Percentiles rank a stretch among this genome's conserved stretches.
phyloP scores from a whole-genome alignment of 2,888 invertebrate species.

The Nesidiocoris tenuis region DNA sequence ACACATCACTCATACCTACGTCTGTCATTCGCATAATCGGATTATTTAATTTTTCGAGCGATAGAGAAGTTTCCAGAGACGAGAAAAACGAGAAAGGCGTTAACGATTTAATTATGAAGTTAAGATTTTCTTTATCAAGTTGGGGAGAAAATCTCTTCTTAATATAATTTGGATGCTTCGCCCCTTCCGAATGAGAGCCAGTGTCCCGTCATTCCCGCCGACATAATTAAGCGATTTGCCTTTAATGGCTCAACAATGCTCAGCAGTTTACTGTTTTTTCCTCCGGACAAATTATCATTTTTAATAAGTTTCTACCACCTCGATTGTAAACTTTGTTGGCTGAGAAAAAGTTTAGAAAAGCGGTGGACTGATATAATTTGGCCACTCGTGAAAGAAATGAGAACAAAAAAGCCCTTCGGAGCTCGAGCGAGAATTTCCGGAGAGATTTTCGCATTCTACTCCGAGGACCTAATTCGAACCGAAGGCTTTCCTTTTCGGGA shows the following conservation, averaged over 20 bases:
- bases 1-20: no score
- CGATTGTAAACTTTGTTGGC: slow-evolving; percentile 27
- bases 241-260: slow-evolving; percentile 40
- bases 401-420: not conserved
- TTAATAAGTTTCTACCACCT: slow-evolving; percentile 35
- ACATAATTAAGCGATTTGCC: slow-evolving; percentile 38
- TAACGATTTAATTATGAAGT: not conserved
- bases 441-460: no score
- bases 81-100: no score
- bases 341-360: not conserved
- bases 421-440: not conserved
- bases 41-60: no score
- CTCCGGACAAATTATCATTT: slow-evolving; percentile 37
- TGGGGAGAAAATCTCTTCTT: slow-evolving; percentile 1
- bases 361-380: slow-evolving; percentile 24
- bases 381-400: not conserved
- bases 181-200: not conserved
- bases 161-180: not conserved
- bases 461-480: no score
- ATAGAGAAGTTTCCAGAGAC: no score
- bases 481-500: no score
- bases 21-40: no score
- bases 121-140: not conserved
- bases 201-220: not conserved
- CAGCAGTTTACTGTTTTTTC: slow-evolving; percentile 28